A percentile compares a stretch with the other conserved stretches of the same genome.
These are phyloP conservation scores for Ceyx cyanopectus DNA, from an alignment of 2,113 vertebrate species.

Conservation along the genomic window DNA sequence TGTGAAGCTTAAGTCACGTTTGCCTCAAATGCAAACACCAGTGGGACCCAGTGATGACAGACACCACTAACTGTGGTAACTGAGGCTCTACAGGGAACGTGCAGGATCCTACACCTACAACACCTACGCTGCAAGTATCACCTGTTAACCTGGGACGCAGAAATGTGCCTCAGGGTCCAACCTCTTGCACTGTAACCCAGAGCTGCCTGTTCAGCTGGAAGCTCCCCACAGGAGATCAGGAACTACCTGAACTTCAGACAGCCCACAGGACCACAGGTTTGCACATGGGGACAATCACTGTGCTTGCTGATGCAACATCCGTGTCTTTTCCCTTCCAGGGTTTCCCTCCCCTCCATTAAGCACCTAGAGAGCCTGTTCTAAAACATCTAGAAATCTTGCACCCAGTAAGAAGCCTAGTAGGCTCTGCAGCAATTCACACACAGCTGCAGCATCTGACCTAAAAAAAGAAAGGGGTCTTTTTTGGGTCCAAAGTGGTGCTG, in stretches of 20 bases:
- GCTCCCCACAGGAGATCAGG: background rate
- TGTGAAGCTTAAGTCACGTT: background rate
- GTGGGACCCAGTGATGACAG: background rate
- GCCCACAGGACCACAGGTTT: background rate
- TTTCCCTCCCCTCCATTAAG: background rate
- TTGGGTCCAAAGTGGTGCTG: background rate
- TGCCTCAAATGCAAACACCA: background rate
- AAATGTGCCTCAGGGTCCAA: background rate
- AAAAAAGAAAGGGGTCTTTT: background rate
- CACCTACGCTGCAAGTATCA: background rate
- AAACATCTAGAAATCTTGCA: background rate
- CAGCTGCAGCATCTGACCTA: background rate
- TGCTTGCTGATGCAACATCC: rapidly evolving
- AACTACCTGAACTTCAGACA: background rate
- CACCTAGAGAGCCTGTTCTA: background rate
- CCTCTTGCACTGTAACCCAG: background rate
- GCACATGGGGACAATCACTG: background rate
- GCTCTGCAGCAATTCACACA: background rate
- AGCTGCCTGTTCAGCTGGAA: background rate
- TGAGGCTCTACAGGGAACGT: background rate
- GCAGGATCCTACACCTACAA: background rate
- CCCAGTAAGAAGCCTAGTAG: background rate
- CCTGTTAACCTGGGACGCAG: background rate
- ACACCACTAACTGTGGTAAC: background rate
- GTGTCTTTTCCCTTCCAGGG: background rate